Percentiles rank a stretch among this genome's conserved stretches.
These are phyloP conservation scores for Ptilorrhoa leucosticta DNA, from an alignment of 2,113 vertebrate species.

Conservation along the genomic window DNA sequence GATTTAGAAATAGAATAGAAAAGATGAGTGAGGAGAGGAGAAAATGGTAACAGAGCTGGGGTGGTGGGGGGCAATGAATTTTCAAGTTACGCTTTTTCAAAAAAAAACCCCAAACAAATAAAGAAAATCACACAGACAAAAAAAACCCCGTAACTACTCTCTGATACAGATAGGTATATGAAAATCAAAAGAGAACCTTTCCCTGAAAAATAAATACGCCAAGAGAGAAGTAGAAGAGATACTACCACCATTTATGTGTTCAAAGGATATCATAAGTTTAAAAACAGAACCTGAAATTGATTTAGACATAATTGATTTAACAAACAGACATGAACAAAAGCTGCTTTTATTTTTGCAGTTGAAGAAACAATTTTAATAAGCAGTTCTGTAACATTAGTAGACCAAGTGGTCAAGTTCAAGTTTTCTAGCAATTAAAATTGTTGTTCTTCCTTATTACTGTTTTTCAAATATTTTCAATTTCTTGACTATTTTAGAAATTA, in stretches of 20 bases:
- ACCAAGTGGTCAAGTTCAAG: background rate
- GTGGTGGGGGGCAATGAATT: rapidly evolving
- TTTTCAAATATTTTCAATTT: background rate
- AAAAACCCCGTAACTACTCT: rapidly evolving
- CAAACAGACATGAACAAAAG: background rate
- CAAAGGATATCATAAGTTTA: background rate
- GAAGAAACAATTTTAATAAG: background rate
- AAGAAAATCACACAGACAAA: background rate
- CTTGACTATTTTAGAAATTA: background rate
- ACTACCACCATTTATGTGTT: background rate
- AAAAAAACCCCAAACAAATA: background rate
- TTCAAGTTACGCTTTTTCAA: background rate
- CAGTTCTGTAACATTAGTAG: background rate
- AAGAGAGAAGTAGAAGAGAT: background rate
- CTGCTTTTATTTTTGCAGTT: background rate
- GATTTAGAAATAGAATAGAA: background rate
- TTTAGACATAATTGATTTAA: background rate
- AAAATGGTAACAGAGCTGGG: background rate
- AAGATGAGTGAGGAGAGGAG: background rate
- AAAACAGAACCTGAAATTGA: background rate
- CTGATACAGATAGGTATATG: background rate
- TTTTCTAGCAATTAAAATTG: background rate
- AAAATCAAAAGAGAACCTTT: background rate
- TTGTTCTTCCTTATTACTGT: background rate
- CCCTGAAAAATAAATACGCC: background rate